These are phyloP conservation scores for Colistium nudipinnis DNA, from an alignment of 2,113 vertebrate species.

Conservation along the genomic window DNA sequence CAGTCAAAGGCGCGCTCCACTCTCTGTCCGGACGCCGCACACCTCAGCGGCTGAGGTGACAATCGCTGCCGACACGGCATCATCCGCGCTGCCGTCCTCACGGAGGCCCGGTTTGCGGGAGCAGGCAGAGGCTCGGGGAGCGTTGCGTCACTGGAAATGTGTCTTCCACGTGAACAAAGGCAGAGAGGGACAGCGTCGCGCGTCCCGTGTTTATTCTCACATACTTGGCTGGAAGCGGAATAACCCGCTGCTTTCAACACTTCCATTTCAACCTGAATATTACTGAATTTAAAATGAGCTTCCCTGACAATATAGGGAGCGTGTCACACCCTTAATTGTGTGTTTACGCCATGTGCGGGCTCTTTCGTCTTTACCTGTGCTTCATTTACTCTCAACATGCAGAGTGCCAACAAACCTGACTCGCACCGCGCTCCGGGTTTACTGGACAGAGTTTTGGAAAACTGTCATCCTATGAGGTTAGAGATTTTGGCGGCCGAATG, in stretches of 20 bases:
- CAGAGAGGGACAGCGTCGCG: conserved; percentile 1
- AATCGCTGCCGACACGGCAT: conserved; percentile 52
- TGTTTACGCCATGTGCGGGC: neutral
- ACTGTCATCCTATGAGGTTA: conserved; percentile 42
- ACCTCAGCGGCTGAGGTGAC: conserved; percentile 62
- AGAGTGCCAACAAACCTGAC: conserved; percentile 21
- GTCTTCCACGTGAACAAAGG: conserved; percentile 47
- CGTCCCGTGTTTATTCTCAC: conserved; percentile 11
- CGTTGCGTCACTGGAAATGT: conserved; percentile 50
- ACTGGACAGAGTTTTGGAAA: conserved; percentile 48
- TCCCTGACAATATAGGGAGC: neutral
- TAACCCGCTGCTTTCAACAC: neutral
- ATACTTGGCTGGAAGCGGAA: conserved; percentile 11
- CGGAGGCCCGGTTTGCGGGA: conserved; percentile 36
- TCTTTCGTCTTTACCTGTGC: conserved; percentile 3
- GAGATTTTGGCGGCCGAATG: conserved; percentile 29
- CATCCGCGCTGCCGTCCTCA: conserved; percentile 22
- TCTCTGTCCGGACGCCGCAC: conserved; percentile 47
- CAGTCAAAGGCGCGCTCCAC: conserved; percentile 54
- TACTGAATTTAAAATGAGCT: neutral
- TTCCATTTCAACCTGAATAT: conserved; percentile 9
- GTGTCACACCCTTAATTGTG: neutral
- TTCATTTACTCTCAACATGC: conserved; percentile 6
- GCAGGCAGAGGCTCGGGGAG: conserved; percentile 28
- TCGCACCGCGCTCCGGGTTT: conserved; percentile 21